Percentiles rank a stretch among this genome's conserved stretches.
phyloP scores from a whole-genome alignment of 2,113 vertebrate genomes.

The Phalacrocorax pelagicus region DNA sequence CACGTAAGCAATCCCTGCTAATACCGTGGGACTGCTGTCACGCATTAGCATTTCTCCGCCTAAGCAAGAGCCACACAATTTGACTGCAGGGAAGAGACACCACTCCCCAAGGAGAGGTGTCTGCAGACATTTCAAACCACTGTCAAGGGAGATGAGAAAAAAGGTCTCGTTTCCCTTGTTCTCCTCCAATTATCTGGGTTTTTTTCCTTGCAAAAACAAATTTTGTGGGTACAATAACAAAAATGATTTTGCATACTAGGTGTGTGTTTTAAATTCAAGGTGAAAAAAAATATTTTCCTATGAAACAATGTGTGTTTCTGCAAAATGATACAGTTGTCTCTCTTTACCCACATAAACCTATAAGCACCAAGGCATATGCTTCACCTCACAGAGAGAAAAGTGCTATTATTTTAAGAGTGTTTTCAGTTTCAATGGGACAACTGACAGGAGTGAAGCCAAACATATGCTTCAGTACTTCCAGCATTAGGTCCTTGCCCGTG shows the following conservation, averaged over 20 bases:
- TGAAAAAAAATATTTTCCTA: neutral
- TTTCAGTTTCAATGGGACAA: neutral
- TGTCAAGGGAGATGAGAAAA: neutral
- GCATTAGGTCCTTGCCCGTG: neutral
- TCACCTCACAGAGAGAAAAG: neutral
- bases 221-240: neutral
- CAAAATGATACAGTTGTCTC: neutral
- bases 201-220: neutral
- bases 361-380: neutral
- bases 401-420: neutral
- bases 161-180: neutral
- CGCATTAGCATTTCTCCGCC: neutral
- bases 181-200: neutral
- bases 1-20: neutral
- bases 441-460: neutral
- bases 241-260: neutral
- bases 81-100: neutral
- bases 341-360: neutral
- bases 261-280: neutral
- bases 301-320: neutral
- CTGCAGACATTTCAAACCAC: neutral
- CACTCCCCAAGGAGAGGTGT: neutral
- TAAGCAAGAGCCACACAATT: neutral
- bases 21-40: neutral
- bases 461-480: neutral